Evolutionary conservation across 2,113 vertebrate species (phyloP).

Genomic region (Heterocephalus glaber): DNA sequence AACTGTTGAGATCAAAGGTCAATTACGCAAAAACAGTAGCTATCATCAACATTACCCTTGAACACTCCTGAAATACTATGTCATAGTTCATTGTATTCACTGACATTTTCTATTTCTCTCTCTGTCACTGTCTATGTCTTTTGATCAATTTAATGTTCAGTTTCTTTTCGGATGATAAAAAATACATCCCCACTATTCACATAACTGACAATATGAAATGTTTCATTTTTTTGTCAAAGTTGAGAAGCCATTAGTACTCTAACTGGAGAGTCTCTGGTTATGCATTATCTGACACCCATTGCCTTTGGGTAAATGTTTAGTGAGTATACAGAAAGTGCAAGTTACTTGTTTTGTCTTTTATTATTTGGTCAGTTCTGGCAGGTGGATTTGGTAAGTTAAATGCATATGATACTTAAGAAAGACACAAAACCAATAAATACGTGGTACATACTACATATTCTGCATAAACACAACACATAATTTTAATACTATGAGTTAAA

Average conservation of each 20-base stretch:
- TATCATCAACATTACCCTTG: slow-evolving; percentile 31
- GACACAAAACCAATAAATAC: background rate
- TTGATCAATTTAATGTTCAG: slow-evolving; percentile 39
- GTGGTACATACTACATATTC: background rate
- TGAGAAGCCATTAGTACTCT: slow-evolving; percentile 40
- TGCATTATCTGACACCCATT: background rate
- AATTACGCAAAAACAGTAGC: background rate
- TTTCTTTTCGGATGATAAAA: slow-evolving; percentile 1
- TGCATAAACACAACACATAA: background rate
- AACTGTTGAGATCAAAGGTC: background rate
- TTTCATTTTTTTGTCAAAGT: slow-evolving; percentile 24
- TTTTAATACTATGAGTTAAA: background rate
- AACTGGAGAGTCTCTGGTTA: background rate
- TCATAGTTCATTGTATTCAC: background rate
- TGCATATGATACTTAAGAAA: background rate
- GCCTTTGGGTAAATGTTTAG: background rate
- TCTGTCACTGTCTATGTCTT: background rate
- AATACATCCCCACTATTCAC: background rate
- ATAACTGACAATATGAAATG: background rate
- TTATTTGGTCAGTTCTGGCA: background rate
- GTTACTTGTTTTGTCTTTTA: background rate
- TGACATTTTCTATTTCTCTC: background rate
- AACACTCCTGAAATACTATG: slow-evolving; percentile 10
- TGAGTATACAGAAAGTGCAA: background rate
- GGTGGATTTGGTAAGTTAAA: background rate